Percentiles rank a stretch among this genome's conserved stretches.
Conservation (phyloP, 2,888 invertebrate species). For the Caenorhabditis sp. region DNA sequence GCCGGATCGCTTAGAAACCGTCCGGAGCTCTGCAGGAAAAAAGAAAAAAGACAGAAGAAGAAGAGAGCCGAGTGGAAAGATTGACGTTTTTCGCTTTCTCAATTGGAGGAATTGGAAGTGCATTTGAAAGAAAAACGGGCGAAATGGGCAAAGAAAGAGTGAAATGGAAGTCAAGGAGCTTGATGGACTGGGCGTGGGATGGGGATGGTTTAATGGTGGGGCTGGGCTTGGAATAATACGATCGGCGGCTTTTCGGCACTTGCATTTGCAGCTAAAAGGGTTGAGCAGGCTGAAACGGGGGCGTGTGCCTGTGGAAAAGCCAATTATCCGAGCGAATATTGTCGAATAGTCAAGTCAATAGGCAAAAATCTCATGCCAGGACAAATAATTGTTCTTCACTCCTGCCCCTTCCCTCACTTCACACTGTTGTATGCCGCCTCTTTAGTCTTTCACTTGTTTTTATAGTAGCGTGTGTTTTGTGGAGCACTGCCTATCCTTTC, state of each 20-base stretch:
- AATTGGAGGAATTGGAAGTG: constrained; percentile 21
- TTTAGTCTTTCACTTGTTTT: constrained; percentile 58
- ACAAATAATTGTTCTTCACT: constrained; percentile 61
- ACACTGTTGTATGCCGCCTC: constrained; percentile 48
- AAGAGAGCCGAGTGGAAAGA: constrained; percentile 8
- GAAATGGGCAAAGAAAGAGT: constrained; percentile 28
- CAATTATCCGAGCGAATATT: constrained; percentile 47
- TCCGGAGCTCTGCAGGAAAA: constrained; percentile 6
- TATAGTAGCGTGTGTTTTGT: constrained; percentile 38
- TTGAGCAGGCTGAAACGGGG: constrained; percentile 8
- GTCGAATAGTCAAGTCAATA: constrained; percentile 54
- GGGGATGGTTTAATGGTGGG: constrained; percentile 23
- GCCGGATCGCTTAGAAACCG: constrained; percentile 45
- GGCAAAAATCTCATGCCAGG: constrained; percentile 61
- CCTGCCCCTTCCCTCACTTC: constrained; percentile 18
- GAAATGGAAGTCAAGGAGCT: constrained; percentile 27
- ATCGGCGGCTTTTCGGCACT: not conserved
- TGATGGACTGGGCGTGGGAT: constrained; percentile 13
- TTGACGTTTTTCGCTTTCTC: constrained; percentile 35
- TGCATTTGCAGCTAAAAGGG: not conserved
- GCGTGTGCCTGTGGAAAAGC: constrained; percentile 4
- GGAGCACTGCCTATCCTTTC: constrained; percentile 39
- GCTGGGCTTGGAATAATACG: constrained; percentile 1
- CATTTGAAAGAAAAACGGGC: constrained; percentile 4
- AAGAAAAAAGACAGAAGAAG: not conserved